Evolutionary conservation across 2,888 invertebrate genomes (phyloP).

Genomic region (Hirtodrosophila duncani): DNA sequence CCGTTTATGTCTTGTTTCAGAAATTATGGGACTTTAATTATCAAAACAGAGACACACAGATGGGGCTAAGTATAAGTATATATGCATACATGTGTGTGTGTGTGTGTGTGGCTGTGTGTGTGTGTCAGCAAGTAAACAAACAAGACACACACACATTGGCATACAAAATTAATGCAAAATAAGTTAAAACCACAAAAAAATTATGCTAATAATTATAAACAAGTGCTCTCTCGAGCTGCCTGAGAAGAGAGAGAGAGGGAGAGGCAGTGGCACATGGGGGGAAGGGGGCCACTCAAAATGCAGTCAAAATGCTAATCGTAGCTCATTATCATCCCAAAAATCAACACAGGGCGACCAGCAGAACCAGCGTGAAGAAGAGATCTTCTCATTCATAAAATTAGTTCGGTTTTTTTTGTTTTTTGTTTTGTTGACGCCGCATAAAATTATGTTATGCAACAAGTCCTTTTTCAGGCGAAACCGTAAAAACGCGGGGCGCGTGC

Average conservation of each 20-base stretch:
- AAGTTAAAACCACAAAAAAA: constrained; percentile 66
- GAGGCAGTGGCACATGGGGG: background rate
- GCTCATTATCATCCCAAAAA: constrained; percentile 73
- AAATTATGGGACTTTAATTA: constrained; percentile 59
- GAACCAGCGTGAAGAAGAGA: constrained; percentile 21
- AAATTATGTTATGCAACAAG: constrained; percentile 76
- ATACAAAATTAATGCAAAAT: constrained; percentile 56
- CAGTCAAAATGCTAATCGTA: constrained; percentile 72
- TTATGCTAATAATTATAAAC: constrained; percentile 71
- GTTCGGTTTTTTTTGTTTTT: constrained; percentile 33
- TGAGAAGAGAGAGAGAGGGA: constrained; percentile 15
- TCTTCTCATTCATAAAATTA: constrained; percentile 72
- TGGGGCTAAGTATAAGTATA: too few relatives aligned
- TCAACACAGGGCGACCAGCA: constrained; percentile 46
- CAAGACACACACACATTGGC: constrained; percentile 2
- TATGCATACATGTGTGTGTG: constrained; percentile 1
- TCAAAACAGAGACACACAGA: constrained; percentile 40
- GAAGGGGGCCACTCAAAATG: constrained; percentile 40
- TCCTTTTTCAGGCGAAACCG: constrained; percentile 57
- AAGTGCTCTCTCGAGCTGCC: constrained; percentile 43
- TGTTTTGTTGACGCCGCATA: constrained; percentile 47
- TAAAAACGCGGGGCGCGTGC: constrained; percentile 68
- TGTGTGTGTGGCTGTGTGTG: too few relatives aligned
- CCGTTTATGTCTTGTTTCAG: constrained; percentile 40
- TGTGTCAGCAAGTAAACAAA: constrained; percentile 10